Conservation (phyloP, 2,797 vertebrate species). For the Sandelia bainsii region DNA sequence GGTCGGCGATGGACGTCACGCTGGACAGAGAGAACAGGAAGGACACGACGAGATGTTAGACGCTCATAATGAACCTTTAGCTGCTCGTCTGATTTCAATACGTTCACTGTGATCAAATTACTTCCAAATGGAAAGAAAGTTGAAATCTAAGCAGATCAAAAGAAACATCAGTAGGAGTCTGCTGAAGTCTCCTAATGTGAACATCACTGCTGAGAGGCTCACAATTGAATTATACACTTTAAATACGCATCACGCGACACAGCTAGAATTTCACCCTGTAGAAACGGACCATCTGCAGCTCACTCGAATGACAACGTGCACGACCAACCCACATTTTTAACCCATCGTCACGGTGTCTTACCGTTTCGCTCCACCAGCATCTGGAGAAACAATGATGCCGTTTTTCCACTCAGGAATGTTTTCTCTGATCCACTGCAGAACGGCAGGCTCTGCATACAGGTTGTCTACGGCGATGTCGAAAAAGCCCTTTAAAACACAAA, state of each 20-base stretch:
- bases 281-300: background rate
- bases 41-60: background rate
- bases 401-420: conserved; percentile 94
- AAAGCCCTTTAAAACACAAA: conserved; percentile 87
- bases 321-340: background rate
- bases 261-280: background rate
- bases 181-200: background rate
- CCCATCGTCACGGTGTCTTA: conserved; percentile 48
- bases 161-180: background rate
- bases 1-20: conserved; percentile 96
- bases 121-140: background rate
- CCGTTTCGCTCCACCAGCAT: conserved; percentile 96
- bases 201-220: background rate
- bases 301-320: background rate
- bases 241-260: background rate
- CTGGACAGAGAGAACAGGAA: conserved; percentile 64
- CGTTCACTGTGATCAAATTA: background rate
- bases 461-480: conserved; percentile 98
- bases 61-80: background rate
- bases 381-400: conserved; percentile 94
- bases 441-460: conserved; percentile 93
- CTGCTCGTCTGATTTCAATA: background rate
- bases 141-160: background rate
- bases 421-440: conserved; percentile 95
- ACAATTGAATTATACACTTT: background rate